A percentile compares a stretch with the other conserved stretches of the same genome.
Evolutionary conservation across 2,797 vertebrate species (phyloP).

Genomic region (Bradypodion ventrale): DNA sequence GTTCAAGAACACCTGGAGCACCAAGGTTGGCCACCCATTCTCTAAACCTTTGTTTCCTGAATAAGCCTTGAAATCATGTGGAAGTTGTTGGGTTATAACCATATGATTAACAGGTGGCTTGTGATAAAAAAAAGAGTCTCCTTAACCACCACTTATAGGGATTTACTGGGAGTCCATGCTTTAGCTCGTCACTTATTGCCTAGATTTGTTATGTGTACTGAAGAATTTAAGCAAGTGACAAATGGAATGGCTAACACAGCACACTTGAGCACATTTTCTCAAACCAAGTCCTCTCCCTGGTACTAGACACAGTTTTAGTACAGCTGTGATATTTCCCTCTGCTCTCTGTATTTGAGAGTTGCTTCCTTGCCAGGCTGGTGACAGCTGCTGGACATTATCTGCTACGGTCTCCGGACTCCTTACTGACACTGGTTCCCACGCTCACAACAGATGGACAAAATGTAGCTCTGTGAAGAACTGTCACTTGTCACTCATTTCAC

Average conservation of each 20-base stretch:
- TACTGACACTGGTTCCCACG: conserved; percentile 55
- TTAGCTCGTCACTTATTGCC: neutral
- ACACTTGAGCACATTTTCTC: neutral
- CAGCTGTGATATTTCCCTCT: conserved; percentile 28
- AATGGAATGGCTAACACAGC: neutral
- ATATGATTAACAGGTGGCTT: no score
- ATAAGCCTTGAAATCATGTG: neutral
- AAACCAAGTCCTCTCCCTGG: conserved; percentile 14
- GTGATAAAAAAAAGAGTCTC: no score
- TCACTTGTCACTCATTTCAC: conserved; percentile 46
- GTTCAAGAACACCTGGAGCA: no score
- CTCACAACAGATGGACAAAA: conserved; percentile 26
- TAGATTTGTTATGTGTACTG: neutral
- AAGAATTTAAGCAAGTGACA: neutral
- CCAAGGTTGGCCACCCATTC: no score
- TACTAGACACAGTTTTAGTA: neutral
- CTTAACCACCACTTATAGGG: neutral
- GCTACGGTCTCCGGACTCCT: conserved; percentile 43
- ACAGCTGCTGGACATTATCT: conserved; percentile 58
- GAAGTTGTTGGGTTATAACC: neutral
- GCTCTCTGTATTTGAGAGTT: conserved; percentile 36
- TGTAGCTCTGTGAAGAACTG: conserved; percentile 36
- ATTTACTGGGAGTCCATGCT: neutral
- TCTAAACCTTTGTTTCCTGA: neutral
- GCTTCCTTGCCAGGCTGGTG: conserved; percentile 44